Percentiles rank a stretch among this genome's conserved stretches.
Evolutionary conservation across 2,113 vertebrate species (phyloP).

Genomic region (Coptodon bakossiorum): DNA sequence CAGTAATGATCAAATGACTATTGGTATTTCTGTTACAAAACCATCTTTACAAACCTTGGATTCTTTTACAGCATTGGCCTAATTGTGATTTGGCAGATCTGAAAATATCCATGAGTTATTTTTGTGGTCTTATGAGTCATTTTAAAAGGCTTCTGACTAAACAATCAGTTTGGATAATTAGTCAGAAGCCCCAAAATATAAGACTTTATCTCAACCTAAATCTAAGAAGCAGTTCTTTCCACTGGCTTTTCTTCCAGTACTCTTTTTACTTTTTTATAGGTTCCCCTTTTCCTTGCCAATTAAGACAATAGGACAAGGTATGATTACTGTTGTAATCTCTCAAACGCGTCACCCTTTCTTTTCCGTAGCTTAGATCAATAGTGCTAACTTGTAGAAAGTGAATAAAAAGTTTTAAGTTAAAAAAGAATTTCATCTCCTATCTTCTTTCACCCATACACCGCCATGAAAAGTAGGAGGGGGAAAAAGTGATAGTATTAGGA

Average conservation of each 20-base stretch:
- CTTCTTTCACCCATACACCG: not conserved
- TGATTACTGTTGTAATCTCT: not conserved
- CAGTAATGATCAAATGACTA: not conserved
- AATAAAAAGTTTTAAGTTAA: not conserved
- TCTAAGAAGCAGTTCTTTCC: not conserved
- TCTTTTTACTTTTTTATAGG: not conserved
- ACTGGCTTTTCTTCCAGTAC: not conserved
- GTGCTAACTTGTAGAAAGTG: slow-evolving; percentile 32
- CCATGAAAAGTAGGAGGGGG: not conserved
- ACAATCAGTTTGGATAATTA: not conserved
- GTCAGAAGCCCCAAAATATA: not conserved
- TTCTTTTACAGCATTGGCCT: not conserved
- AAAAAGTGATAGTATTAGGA: slow-evolving; percentile 1
- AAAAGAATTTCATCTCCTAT: not conserved
- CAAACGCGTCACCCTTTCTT: not conserved
- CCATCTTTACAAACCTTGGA: not conserved
- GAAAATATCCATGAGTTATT: not conserved
- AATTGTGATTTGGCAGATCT: not conserved
- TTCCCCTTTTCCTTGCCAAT: not conserved
- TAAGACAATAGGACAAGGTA: not conserved
- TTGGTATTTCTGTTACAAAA: not conserved
- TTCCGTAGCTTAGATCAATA: slow-evolving; percentile 23
- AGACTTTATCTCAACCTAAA: not conserved
- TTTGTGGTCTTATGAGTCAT: not conserved
- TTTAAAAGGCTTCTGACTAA: not conserved